Percentiles rank a stretch among this genome's conserved stretches.
Conservation (phyloP, 2,113 vertebrate genomes). For the Equus quagga region DNA sequence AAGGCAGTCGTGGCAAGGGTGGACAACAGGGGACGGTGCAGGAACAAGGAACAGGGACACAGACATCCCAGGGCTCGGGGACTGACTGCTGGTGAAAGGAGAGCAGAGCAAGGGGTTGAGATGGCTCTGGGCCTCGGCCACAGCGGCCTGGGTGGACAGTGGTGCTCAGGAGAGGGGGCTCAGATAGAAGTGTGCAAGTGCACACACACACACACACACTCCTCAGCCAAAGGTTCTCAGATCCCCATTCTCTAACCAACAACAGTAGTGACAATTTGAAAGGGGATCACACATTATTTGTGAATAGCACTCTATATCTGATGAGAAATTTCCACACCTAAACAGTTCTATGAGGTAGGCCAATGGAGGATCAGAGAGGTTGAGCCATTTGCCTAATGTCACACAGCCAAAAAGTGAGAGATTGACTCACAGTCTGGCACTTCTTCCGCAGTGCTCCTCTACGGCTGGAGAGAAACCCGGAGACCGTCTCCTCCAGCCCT, state of each 20-base stretch:
- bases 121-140: background rate
- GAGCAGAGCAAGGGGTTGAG: rapidly evolving
- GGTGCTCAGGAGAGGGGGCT: background rate
- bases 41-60: rapidly evolving
- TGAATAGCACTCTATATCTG: background rate
- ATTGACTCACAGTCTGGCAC: background rate
- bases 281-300: background rate
- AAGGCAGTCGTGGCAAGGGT: rapidly evolving
- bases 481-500: too few species aligned
- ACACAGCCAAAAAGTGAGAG: background rate
- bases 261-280: background rate
- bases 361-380: background rate
- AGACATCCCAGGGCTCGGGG: too few species aligned
- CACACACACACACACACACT: rapidly evolving
- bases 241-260: background rate
- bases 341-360: too few species aligned
- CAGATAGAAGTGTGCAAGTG: background rate
- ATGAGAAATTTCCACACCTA: background rate
- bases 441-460: rapidly evolving
- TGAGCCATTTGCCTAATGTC: background rate
- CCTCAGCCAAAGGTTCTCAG: background rate
- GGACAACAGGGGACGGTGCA: rapidly evolving
- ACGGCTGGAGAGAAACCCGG: background rate
- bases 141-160: background rate
- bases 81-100: rapidly evolving